These are phyloP conservation scores for Mormoops blainvillei DNA, from an alignment of 2,113 vertebrate genomes.

Conservation along the genomic window DNA sequence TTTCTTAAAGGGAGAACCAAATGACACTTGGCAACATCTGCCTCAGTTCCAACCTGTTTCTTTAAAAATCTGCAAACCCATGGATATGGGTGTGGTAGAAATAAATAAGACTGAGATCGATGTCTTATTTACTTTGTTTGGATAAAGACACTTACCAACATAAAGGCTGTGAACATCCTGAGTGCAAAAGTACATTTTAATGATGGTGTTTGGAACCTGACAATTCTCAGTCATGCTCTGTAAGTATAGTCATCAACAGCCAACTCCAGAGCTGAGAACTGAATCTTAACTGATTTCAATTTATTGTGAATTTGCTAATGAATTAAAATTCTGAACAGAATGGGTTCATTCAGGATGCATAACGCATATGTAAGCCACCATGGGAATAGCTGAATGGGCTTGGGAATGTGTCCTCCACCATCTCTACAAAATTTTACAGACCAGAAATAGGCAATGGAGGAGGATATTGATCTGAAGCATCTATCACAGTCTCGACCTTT, in stretches of 20 bases:
- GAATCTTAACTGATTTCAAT: background rate
- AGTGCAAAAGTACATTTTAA: background rate
- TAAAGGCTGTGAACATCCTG: background rate
- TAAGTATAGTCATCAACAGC: background rate
- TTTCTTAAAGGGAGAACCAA: background rate
- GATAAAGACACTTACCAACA: background rate
- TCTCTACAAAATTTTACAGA: background rate
- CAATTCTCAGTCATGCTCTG: background rate
- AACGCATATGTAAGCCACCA: background rate
- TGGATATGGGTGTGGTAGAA: background rate
- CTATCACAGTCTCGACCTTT: background rate
- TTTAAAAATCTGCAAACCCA: background rate
- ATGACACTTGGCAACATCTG: background rate
- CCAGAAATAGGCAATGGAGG: background rate
- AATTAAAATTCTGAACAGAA: conserved; percentile 19
- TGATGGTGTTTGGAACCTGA: background rate
- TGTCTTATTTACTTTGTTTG: background rate
- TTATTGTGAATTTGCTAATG: background rate
- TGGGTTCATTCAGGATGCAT: background rate
- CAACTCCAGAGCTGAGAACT: background rate
- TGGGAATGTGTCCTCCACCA: background rate
- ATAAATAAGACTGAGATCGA: background rate
- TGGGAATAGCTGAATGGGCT: background rate
- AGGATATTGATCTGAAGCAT: background rate
- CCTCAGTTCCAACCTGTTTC: background rate